These are phyloP conservation scores for Pteruthius melanotis DNA, from an alignment of 2,113 vertebrate genomes.

Conservation along the genomic window DNA sequence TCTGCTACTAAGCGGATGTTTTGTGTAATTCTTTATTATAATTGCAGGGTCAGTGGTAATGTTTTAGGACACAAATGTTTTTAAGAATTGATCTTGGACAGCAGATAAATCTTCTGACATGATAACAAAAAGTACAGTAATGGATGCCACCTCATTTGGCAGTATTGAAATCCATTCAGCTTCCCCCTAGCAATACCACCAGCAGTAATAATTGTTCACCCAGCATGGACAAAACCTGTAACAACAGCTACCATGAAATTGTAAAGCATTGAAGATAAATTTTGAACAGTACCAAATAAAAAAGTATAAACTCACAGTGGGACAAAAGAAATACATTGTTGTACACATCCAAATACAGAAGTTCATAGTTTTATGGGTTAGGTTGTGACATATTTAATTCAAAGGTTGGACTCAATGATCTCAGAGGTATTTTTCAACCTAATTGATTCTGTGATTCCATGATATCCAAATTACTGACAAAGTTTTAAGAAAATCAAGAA, in stretches of 20 bases:
- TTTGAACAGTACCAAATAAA: background rate
- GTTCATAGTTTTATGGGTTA: background rate
- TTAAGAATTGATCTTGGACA: background rate
- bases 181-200: background rate
- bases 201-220: background rate
- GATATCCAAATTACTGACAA: background rate
- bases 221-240: rapidly evolving
- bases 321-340: background rate
- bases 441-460: rapidly evolving
- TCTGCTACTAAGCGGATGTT: background rate
- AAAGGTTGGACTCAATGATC: background rate
- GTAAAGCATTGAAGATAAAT: background rate
- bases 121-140: background rate
- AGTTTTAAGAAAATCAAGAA: background rate
- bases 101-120: background rate
- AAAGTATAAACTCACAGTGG: background rate
- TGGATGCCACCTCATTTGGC: background rate
- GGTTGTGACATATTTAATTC: background rate
- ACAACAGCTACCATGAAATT: background rate
- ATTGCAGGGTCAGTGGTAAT: background rate
- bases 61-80: background rate
- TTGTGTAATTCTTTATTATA: background rate
- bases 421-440: background rate
- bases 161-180: background rate
- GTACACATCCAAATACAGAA: background rate